Evolutionary conservation across 2,113 vertebrate species (phyloP).

Genomic region (Podocnemis expansa): DNA sequence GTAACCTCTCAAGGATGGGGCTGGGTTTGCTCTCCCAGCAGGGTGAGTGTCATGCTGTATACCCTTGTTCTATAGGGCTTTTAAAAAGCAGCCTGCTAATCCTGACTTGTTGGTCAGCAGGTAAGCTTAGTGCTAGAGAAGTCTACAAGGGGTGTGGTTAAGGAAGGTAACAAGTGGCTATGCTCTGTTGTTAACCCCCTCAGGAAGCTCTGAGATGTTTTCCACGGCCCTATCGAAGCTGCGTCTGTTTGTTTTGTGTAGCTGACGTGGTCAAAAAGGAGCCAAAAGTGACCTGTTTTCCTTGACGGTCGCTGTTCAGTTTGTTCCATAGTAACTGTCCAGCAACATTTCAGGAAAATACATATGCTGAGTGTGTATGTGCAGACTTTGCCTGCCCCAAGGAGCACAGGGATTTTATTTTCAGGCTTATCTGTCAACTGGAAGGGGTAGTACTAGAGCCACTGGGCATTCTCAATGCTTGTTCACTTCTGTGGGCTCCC

Average conservation of each 20-base stretch:
- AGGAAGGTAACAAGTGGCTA: neutral
- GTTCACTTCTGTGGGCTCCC: neutral
- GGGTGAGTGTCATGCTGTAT: neutral
- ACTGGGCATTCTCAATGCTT: neutral
- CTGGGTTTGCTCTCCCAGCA: neutral
- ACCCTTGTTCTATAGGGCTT: neutral
- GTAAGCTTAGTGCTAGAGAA: neutral
- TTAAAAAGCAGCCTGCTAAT: neutral
- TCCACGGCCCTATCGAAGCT: constrained; percentile 72
- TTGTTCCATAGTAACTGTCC: constrained; percentile 2
- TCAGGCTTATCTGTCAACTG: neutral
- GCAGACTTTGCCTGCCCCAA: too few relatives aligned
- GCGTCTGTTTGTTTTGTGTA: constrained; percentile 44
- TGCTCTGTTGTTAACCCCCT: too few relatives aligned
- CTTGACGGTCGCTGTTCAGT: constrained; percentile 72
- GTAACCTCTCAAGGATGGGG: neutral
- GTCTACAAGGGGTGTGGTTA: neutral
- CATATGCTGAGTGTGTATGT: neutral
- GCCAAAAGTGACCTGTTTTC: constrained; percentile 61
- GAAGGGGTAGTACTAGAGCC: neutral
- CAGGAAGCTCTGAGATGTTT: neutral
- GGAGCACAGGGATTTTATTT: neutral
- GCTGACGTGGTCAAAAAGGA: constrained; percentile 71
- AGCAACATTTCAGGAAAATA: constrained; percentile 68
- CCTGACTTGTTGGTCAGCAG: neutral